Evolutionary conservation across 2,888 invertebrate species (phyloP), one percentile per base, ranked within the genome.

Genomic region (Pristionchus japonicus): DNA sequence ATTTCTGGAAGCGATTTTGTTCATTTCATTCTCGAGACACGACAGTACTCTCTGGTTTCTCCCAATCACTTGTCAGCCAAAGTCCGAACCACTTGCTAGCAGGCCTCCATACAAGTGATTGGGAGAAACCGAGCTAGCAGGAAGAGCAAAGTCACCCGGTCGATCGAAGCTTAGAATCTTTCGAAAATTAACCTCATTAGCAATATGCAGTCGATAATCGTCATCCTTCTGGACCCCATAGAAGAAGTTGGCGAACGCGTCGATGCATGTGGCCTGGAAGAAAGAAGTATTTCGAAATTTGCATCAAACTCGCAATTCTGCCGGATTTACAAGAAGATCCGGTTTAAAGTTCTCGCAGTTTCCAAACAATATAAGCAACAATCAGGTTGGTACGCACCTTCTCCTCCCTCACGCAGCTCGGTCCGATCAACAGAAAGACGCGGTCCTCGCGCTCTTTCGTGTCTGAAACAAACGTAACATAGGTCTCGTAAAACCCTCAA

Each of bases 191-290:
- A 86, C 86, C 70, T 86, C 86, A 86, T 86, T 86, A 1, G 86
- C 86, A 4, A 86, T 86, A 61, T 86, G 70, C 23, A 70, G 37
- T 70, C 86, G 43, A 37, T 49, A 70, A 13, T 61, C 23, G 70
- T 86, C 86, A 0, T 86, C 86, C 37, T 70, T 86, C 37, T 70
- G 17, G 20, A 86, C 86, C 31, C 49, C 86, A n/a, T 86, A 86
- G 86, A 86, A 86, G 86, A 86, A 86, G 40, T 86, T 86, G 34
- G 70, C 70, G 47, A 86, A 70, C 0, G 86, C 86, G 27, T 86
- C 86, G 49, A 86, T 86, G 49, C 70, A 67, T 3, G 70, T 49
- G n/a, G 67, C 67, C 86, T 86, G 57, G 9, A 64, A 40, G n/a
- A n/a, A n/a, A n/a, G n/a, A n/a, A n/a, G n/a, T n/a, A n/a, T 49